A percentile compares a stretch with the other conserved stretches of the same genome.
Evolutionary conservation across 2,888 invertebrate genomes (phyloP).

Genomic region (Phasia obesa): DNA sequence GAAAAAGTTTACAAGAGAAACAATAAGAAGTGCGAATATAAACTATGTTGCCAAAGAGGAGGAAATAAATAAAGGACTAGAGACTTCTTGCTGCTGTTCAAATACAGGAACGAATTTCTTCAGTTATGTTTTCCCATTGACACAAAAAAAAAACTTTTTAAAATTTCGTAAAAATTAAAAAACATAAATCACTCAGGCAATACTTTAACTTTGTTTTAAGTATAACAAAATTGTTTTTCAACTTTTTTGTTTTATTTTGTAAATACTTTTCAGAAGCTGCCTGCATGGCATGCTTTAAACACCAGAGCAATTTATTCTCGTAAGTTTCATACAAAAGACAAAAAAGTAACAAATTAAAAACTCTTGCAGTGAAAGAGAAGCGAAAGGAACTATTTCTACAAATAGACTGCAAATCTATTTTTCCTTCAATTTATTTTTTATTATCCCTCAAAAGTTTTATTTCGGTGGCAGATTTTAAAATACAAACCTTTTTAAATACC

Average conservation of each 20-base stretch:
- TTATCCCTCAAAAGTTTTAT: not conserved
- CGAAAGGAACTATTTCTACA: not conserved
- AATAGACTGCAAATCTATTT: slow-evolving; percentile 17
- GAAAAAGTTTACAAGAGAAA: slow-evolving; percentile 53
- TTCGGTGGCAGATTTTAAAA: too few relatives aligned
- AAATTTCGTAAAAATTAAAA: slow-evolving; percentile 77
- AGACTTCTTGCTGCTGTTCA: slow-evolving; percentile 3
- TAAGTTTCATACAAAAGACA: too few relatives aligned
- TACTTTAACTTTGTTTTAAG: slow-evolving; percentile 70
- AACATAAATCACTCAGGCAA: slow-evolving; percentile 80
- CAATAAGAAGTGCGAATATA: slow-evolving; percentile 44
- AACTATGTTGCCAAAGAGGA: slow-evolving; percentile 19
- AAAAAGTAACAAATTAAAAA: slow-evolving; percentile 26
- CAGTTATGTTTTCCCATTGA: not conserved
- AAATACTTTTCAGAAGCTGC: slow-evolving; percentile 47
- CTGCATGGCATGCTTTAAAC: slow-evolving; percentile 23
- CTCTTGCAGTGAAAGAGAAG: slow-evolving; percentile 1
- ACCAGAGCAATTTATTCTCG: slow-evolving; percentile 34
- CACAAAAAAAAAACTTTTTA: slow-evolving; percentile 53
- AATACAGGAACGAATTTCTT: slow-evolving; percentile 57
- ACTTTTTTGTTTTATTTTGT: slow-evolving; percentile 26
- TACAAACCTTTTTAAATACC: too few relatives aligned
- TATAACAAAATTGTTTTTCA: slow-evolving; percentile 54
- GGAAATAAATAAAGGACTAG: not conserved
- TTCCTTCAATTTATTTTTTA: not conserved